These are phyloP conservation scores for Heterotis niloticus DNA, from an alignment of 2,113 vertebrate genomes.

Conservation along the genomic window DNA sequence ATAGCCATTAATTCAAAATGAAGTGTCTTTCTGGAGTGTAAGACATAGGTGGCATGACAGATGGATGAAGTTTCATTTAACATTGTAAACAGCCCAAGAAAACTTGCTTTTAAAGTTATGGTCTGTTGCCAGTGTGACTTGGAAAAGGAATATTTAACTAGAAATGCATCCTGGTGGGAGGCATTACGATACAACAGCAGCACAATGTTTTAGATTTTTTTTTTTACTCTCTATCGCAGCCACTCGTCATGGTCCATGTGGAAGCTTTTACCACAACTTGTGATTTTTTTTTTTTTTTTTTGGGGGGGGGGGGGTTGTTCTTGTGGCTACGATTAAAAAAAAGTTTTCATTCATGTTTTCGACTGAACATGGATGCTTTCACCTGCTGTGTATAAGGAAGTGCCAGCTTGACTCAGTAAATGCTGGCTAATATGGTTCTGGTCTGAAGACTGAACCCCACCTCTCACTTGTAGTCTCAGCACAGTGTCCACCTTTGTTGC, in stretches of 20 bases:
- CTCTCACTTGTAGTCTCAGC: too few species aligned
- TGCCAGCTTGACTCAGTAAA: too few species aligned
- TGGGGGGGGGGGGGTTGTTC: too few species aligned
- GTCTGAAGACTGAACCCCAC: too few species aligned
- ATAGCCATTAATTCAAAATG: not conserved
- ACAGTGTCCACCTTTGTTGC: too few species aligned
- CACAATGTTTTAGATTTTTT: not conserved
- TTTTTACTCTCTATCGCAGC: not conserved
- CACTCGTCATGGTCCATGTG: not conserved
- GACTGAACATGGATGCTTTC: too few species aligned
- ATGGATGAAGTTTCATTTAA: constrained; percentile 11
- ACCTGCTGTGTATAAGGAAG: too few species aligned
- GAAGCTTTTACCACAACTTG: not conserved
- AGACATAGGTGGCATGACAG: not conserved
- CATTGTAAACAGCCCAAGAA: not conserved
- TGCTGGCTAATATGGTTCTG: too few species aligned
- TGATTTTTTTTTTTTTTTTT: not conserved
- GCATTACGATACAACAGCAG: not conserved
- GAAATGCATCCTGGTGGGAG: not conserved
- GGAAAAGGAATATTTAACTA: not conserved
- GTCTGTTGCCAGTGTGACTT: constrained; percentile 3
- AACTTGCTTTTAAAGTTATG: not conserved
- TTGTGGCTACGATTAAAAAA: not conserved
- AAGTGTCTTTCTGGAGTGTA: not conserved
- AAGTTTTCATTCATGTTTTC: too few species aligned